phyloP scores from a whole-genome alignment of 1,140 invertebrate genomes.

The Harlomillsia oculata region DNA sequence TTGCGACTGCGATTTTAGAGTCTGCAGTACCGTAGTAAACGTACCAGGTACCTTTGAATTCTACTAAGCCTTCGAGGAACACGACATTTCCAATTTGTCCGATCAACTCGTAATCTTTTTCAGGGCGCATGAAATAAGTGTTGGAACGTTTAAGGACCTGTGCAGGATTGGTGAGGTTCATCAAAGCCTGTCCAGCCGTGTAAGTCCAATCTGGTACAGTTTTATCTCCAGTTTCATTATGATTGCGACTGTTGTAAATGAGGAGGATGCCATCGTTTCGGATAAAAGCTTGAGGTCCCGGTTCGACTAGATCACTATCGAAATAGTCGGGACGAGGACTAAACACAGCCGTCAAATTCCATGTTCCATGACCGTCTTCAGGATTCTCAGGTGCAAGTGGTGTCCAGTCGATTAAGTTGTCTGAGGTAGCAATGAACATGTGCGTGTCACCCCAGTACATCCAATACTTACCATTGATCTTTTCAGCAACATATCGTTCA shows the following conservation, averaged over 20 bases:
- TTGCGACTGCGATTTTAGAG: constrained; percentile 20
- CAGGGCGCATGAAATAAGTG: constrained; percentile 12
- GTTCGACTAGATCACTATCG: constrained; percentile 22
- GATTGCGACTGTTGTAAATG: constrained; percentile 19
- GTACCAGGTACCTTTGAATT: constrained; percentile 11
- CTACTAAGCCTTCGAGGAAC: constrained; percentile 16
- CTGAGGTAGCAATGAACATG: constrained; percentile 6
- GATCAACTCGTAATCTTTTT: constrained; percentile 16
- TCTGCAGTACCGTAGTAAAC: constrained; percentile 27
- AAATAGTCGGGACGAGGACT: constrained; percentile 6
- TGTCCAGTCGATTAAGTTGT: constrained; percentile 15
- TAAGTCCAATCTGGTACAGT: constrained; percentile 2
- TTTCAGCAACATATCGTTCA: constrained; percentile 3
- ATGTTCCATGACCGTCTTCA: not conserved
- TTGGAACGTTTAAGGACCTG: not conserved
- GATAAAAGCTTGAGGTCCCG: constrained; percentile 26
- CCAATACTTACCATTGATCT: constrained; percentile 22
- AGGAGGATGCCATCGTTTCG: constrained; percentile 20
- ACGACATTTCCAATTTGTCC: constrained; percentile 17
- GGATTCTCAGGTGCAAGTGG: not conserved
- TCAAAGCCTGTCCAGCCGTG: constrained; percentile 12
- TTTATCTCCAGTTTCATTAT: constrained; percentile 1
- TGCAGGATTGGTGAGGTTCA: not conserved
- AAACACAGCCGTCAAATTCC: constrained; percentile 5
- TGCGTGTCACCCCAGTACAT: constrained; percentile 18